phyloP scores from a whole-genome alignment of 2,888 invertebrate genomes.

The Lasioglossum malachurum region DNA sequence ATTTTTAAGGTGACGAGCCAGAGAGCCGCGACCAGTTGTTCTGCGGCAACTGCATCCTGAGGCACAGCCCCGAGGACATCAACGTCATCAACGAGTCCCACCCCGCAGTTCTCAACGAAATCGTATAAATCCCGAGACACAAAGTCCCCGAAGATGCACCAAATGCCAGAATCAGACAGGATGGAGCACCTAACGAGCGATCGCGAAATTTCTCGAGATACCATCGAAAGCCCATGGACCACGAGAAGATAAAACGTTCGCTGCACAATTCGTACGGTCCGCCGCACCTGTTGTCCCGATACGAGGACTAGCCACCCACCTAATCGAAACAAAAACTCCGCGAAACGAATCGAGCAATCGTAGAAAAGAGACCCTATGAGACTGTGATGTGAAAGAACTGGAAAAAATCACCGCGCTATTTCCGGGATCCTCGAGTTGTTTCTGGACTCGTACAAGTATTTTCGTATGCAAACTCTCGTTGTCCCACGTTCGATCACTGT shows the following conservation, averaged over 20 bases:
- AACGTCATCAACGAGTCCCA: constrained; percentile 46
- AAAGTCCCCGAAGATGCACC: constrained; percentile 63
- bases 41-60: constrained; percentile 55
- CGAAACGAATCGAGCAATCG: neutral
- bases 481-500: constrained; percentile 23
- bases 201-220: constrained; percentile 45
- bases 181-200: constrained; percentile 53
- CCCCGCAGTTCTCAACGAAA: constrained; percentile 48
- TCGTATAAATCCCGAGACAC: constrained; percentile 65
- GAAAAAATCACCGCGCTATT: constrained; percentile 18
- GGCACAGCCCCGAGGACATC: constrained; percentile 31
- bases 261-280: constrained; percentile 42
- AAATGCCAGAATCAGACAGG: constrained; percentile 49
- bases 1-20: constrained; percentile 67
- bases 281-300: constrained; percentile 46
- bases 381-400: constrained; percentile 20
- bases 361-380: neutral
- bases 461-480: constrained; percentile 22
- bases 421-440: constrained; percentile 20
- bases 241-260: constrained; percentile 62
- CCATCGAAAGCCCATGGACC: constrained; percentile 42
- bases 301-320: constrained; percentile 35
- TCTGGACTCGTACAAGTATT: constrained; percentile 20
- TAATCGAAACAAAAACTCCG: neutral
- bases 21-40: constrained; percentile 63